Evolutionary conservation across 2,888 invertebrate species (phyloP), one percentile per base, ranked within the genome.

Genomic region (Sphinx pinastri): DNA sequence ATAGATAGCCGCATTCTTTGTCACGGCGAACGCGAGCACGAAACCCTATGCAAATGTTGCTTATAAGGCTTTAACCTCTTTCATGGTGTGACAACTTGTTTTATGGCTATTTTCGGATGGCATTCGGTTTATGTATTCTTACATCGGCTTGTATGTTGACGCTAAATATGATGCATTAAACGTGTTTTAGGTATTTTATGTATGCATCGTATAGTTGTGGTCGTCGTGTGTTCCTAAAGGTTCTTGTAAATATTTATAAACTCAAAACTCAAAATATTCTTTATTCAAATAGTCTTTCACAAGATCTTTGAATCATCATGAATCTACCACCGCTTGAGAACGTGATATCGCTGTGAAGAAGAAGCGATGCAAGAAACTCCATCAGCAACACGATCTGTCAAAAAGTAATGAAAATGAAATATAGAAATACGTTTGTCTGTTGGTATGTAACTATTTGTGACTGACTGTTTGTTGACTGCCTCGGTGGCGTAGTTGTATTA

Each of bases 11-110:
- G 86, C 91, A 88, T 90, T 68, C 70, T 70, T 70, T 68, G 67
- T 67, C 52, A 52, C 16, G 59, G 54, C 63, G 60, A 58, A 49
- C 55, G 16, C 67, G 67, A 70, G 74, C 85, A 87, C 81, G 85
- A 80, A 84, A 80, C 80, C 74, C 81, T 86, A 89, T 89, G 89
- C 88, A 88, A 90, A 89, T 89, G 81, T 80, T 73, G 75, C 78
- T 80, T 80, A 73, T 73, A 77, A 72, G 76, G 74, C 70, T 81
- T 79, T 76, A n/a, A 77, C 73, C 72, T 81, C 79, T 81, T 81
- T 75, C 74, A 73, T 63, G 69, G 71, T 77, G 69, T 74, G 71
- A 70, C 25, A 57, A 72, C 66, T 75, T 77, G 72, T 78, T 75
- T 74, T 71, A 68, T 70, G 55, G 54, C 38, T 67, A 70, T 67